Percentiles rank a stretch among this genome's conserved stretches.
Evolutionary conservation across 1,140 invertebrate species (phyloP).

Genomic region (Trissolcus basalis): DNA sequence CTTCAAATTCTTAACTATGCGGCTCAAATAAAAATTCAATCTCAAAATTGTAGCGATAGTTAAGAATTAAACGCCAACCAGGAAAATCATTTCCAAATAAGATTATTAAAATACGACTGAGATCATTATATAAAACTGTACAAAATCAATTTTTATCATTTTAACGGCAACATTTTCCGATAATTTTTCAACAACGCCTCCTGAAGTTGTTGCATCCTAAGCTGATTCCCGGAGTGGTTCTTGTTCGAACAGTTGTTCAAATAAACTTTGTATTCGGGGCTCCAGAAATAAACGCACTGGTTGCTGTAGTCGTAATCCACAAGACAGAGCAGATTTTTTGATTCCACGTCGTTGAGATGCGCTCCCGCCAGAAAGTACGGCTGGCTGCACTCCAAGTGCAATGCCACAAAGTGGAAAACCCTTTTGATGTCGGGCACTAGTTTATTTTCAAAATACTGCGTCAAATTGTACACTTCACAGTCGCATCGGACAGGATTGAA

Average conservation of each 20-base stretch:
- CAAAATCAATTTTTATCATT: neutral
- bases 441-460: constrained; percentile 10
- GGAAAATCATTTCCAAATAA: too few relatives aligned
- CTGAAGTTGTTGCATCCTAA: constrained; percentile 1
- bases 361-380: constrained; percentile 1
- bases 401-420: constrained; percentile 17
- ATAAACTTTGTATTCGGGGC: constrained; percentile 2
- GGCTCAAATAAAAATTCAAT: too few relatives aligned
- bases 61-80: too few relatives aligned
- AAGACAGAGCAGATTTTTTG: neutral
- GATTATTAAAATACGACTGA: neutral
- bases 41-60: too few relatives aligned
- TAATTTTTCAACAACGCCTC: neutral
- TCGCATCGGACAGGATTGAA: constrained; percentile 36
- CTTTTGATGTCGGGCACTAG: constrained; percentile 12
- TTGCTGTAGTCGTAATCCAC: constrained; percentile 11
- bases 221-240: neutral
- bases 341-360: neutral
- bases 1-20: too few relatives aligned
- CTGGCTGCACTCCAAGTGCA: constrained; percentile 1
- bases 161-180: neutral
- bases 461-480: constrained; percentile 19
- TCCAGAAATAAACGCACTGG: constrained; percentile 5
- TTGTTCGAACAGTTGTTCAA: neutral
- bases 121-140: neutral